Base-by-base conservation (phyloP, 2,888 invertebrate genomes). In the Norana najaformis region DNA sequence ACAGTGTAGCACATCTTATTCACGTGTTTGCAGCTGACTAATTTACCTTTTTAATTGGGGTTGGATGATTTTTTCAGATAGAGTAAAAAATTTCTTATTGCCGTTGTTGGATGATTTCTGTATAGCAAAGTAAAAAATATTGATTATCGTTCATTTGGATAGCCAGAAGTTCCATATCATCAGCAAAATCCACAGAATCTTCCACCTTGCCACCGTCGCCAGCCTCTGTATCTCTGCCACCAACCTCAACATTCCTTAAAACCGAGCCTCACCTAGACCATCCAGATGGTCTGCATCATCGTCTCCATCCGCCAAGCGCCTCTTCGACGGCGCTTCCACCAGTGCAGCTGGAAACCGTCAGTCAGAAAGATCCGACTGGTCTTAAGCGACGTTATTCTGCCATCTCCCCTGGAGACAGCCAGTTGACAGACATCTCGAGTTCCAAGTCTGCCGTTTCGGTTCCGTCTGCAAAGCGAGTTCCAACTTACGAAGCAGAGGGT, bases 361-460 rank as follows among this genome's bases (percentile, higher is more conserved):
- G 8, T 30, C 36, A 36, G 85, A 85, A 85, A 36, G 85, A 85
- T 85, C 13, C 85, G 16, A n/a, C 91, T 88, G 13, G 69, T 69
- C n/a, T 69, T 11, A 93, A 93, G 90, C 91, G 95, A 34, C 92
- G 95, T 11, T 95, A 94, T 94, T 95, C 95, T 0, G 93, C 94
- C 82, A 95, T 95, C 89, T 95, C 95, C 5, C 92, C 93, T 37
- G 95, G 37, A 85, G 85, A 35, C 23, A 36, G 37, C 35, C 85
- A 85, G 23, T 6, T 37, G 85, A 95, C 89, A 93, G 93, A 90
- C 92, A 93, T 91, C 41, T 90, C 90, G 23, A 89, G 91, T 38
- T 91, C 91, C 39, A 92, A 92, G 90, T 91, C 88, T 35, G 11
- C 34, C 30, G 88, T 36, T 11, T 23, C 37, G 34, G n/a, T 20